Evolutionary conservation across 1,140 invertebrate genomes (phyloP).

Genomic region (Cotesia glomerata): DNA sequence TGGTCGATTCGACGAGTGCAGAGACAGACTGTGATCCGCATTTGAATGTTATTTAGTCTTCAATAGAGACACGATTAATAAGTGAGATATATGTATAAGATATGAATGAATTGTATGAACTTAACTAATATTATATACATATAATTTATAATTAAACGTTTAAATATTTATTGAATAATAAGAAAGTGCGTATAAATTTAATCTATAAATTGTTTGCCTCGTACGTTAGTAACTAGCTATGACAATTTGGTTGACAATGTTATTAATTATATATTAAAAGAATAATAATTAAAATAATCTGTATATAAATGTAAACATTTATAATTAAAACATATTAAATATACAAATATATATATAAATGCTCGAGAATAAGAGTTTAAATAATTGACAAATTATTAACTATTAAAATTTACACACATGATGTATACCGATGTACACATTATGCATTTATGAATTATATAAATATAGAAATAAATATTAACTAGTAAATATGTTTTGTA

Average conservation of each 20-base stretch:
- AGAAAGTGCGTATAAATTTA: constrained; percentile 18
- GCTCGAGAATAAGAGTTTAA: neutral
- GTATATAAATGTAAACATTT: constrained; percentile 50
- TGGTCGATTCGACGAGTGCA: constrained; percentile 39
- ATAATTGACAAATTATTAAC: neutral
- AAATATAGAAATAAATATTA: neutral
- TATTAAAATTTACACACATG: neutral
- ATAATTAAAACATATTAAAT: constrained; percentile 34
- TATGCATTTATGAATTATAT: neutral
- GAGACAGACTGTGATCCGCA: constrained; percentile 59
- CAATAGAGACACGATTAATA: constrained; percentile 43
- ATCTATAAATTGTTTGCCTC: constrained; percentile 2
- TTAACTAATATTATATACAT: neutral
- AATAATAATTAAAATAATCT: constrained; percentile 42
- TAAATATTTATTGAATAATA: neutral
- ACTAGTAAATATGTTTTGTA: neutral
- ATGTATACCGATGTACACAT: constrained; percentile 16
- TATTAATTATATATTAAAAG: constrained; percentile 50
- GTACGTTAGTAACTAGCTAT: constrained; percentile 17
- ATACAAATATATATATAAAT: constrained; percentile 36
- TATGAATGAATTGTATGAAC: constrained; percentile 34
- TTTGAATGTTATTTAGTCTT: constrained; percentile 56
- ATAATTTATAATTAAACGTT: neutral
- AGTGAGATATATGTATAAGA: constrained; percentile 38
- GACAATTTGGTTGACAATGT: constrained; percentile 61